Evolutionary conservation across 2,888 invertebrate genomes (phyloP).

Genomic region (Laothoe populi): DNA sequence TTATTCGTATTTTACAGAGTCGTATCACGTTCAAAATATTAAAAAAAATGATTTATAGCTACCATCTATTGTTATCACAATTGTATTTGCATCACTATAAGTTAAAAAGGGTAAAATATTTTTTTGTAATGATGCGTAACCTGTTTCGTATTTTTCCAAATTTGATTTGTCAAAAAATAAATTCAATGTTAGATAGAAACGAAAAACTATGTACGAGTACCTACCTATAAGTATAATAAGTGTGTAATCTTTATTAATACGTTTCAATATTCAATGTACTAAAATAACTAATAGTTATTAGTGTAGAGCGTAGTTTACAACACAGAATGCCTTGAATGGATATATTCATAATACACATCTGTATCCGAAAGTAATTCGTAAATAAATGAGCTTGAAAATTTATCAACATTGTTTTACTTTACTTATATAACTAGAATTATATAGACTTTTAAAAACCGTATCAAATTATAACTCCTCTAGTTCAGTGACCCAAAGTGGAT

Average conservation of each 20-base stretch:
- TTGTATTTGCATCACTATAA: background rate
- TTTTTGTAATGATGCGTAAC: background rate
- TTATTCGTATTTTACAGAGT: background rate
- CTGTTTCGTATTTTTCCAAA: constrained; percentile 12
- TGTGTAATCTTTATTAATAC: constrained; percentile 28
- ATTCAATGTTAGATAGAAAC: constrained; percentile 43
- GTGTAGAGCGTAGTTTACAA: constrained; percentile 50
- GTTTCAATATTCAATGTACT: constrained; percentile 24
- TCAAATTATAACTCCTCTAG: too few relatives aligned
- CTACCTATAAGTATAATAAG: constrained; percentile 31
- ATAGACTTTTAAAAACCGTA: too few relatives aligned
- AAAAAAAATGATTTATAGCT: constrained; percentile 16
- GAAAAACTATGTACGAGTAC: too few relatives aligned
- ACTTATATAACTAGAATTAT: too few relatives aligned
- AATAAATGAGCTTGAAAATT: constrained; percentile 49
- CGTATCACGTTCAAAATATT: constrained; percentile 7
- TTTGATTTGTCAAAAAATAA: constrained; percentile 30
- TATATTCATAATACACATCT: constrained; percentile 50
- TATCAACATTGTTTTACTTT: constrained; percentile 12
- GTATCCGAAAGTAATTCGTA: constrained; percentile 49
- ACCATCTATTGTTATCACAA: background rate
- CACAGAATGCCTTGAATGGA: constrained; percentile 54
- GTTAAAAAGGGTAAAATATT: background rate
- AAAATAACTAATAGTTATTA: constrained; percentile 42
- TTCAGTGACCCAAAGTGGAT: too few relatives aligned